These are phyloP conservation scores for Pristis pectinata DNA, from an alignment of 2,797 vertebrate genomes.

Conservation along the genomic window DNA sequence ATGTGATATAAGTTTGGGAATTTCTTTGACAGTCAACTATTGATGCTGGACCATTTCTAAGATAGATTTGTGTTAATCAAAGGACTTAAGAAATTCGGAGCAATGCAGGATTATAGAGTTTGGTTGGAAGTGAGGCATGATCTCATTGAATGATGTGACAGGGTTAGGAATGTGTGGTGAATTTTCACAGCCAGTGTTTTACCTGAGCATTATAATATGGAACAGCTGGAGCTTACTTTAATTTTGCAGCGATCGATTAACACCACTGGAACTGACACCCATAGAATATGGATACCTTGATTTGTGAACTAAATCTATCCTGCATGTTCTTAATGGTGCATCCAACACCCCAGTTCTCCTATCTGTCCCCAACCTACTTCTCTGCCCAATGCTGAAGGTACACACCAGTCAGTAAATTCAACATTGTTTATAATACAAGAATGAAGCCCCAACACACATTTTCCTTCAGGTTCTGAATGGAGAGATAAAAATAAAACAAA, in stretches of 20 bases:
- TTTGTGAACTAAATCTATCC: not conserved
- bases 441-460: not conserved
- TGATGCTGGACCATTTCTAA: too few species aligned
- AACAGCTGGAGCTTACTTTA: not conserved
- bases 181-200: not conserved
- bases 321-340: not conserved
- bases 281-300: not conserved
- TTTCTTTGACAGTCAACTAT: too few species aligned
- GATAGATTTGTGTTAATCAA: too few species aligned
- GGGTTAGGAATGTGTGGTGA: too few species aligned
- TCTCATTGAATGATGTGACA: too few species aligned
- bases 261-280: not conserved
- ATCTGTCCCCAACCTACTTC: not conserved
- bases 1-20: too few species aligned
- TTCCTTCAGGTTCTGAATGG: not conserved
- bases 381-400: not conserved
- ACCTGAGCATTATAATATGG: not conserved
- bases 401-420: not conserved
- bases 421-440: not conserved
- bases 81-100: too few species aligned
- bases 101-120: too few species aligned
- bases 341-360: not conserved
- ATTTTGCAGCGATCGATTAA: not conserved
- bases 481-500: too few species aligned
- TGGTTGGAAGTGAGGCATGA: too few species aligned